These are phyloP conservation scores for Sphenopsis melanotis DNA, from an alignment of 2,797 vertebrate genomes.

Conservation along the genomic window DNA sequence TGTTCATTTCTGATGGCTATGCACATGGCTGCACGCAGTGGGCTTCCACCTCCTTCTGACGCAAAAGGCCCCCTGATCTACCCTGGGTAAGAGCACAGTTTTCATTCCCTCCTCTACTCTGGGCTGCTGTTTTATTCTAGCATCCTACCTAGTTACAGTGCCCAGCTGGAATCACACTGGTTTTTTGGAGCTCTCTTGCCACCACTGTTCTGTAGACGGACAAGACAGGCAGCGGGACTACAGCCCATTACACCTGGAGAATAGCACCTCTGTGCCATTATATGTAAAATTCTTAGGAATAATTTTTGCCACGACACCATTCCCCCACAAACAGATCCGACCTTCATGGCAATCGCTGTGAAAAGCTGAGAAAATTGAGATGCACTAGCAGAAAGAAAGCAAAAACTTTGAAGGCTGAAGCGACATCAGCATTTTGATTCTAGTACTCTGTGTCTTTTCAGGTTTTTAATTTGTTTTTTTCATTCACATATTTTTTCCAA, in stretches of 20 bases:
- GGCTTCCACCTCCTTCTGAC: neutral
- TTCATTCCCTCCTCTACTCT: neutral
- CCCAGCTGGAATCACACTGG: neutral
- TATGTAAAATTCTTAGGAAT: neutral
- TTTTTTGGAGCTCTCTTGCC: neutral
- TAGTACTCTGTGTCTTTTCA: neutral
- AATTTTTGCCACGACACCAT: neutral
- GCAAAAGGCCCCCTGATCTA: neutral
- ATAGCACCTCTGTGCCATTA: neutral
- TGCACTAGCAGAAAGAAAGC: neutral
- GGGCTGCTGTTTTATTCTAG: neutral
- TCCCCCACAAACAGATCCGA: neutral
- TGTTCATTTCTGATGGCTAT: neutral
- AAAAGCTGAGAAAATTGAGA: neutral
- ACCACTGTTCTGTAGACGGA: neutral
- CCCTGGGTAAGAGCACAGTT: neutral
- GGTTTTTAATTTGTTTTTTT: neutral
- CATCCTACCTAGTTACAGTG: neutral
- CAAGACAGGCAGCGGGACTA: neutral
- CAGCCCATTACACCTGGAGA: neutral
- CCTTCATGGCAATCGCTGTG: neutral
- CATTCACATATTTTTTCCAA: neutral
- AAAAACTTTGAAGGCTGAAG: neutral
- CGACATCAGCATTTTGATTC: neutral
- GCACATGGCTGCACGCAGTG: rapidly evolving